Percentiles rank a stretch among this genome's conserved stretches.
Evolutionary conservation across 2,797 vertebrate species (phyloP).

Genomic region (Sandelia bainsii): DNA sequence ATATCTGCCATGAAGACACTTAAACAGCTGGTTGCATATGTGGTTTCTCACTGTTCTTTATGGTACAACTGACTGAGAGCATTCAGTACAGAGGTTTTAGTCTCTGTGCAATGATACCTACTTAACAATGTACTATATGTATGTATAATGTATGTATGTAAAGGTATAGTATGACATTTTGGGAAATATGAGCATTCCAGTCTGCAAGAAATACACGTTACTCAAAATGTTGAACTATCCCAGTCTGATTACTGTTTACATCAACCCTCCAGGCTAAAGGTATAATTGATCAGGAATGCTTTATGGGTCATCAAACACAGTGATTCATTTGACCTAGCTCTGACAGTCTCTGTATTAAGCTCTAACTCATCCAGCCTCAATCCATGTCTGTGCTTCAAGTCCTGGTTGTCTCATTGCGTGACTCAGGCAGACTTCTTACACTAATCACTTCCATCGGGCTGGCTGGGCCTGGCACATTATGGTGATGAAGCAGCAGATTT

Average conservation of each 20-base stretch:
- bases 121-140: conserved; percentile 1
- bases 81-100: conserved; percentile 21
- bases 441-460: conserved; percentile 76
- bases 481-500: conserved; percentile 70
- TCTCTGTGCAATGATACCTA: conserved; percentile 5
- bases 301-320: conserved; percentile 46
- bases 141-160: background rate
- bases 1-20: conserved; percentile 34
- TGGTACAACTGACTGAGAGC: conserved; percentile 22
- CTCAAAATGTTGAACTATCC: conserved; percentile 9
- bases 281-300: conserved; percentile 53
- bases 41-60: conserved; percentile 37
- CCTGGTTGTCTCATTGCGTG: conserved; percentile 55
- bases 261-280: conserved; percentile 11
- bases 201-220: conserved; percentile 13
- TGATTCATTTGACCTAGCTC: conserved; percentile 57
- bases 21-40: conserved; percentile 52
- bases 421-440: conserved; percentile 63
- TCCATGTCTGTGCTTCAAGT: conserved; percentile 40
- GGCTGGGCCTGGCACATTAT: conserved; percentile 46
- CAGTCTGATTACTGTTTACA: conserved; percentile 32
- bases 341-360: conserved; percentile 32
- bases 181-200: background rate
- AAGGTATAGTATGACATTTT: conserved; percentile 1
- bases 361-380: conserved; percentile 33